These are phyloP conservation scores for Oxyteleia sp. DNA, from an alignment of 2,888 invertebrate species.

Conservation along the genomic window DNA sequence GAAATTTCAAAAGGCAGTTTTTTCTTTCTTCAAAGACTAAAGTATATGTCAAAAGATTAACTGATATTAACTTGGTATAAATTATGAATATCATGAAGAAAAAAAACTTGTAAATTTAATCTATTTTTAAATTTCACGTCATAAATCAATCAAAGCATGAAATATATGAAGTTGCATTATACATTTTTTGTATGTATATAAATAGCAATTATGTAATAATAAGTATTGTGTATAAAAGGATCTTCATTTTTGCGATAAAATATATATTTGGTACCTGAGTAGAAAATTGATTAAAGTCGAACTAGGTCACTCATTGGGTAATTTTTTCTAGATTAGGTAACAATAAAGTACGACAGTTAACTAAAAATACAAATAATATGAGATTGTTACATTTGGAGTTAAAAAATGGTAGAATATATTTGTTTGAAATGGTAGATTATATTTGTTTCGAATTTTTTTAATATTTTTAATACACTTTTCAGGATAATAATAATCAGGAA, in stretches of 20 bases:
- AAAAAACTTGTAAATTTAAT: not conserved
- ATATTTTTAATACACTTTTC: too few species aligned
- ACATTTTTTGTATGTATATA: too few species aligned
- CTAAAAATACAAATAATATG: not conserved
- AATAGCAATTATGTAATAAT: too few species aligned
- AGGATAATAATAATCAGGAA: too few species aligned
- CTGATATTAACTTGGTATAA: not conserved
- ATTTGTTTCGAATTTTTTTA: too few species aligned
- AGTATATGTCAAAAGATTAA: not conserved
- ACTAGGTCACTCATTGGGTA: conserved; percentile 20
- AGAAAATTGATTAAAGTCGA: conserved; percentile 10
- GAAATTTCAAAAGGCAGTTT: too few species aligned
- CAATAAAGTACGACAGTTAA: conserved; percentile 4
- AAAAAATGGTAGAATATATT: too few species aligned
- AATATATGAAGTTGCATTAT: not conserved
- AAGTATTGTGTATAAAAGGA: not conserved
- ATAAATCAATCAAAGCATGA: not conserved
- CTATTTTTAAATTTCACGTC: not conserved
- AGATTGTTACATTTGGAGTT: too few species aligned
- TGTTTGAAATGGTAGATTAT: too few species aligned
- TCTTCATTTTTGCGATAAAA: not conserved
- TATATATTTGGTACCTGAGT: not conserved
- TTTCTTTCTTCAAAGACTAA: not conserved
- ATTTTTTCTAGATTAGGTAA: conserved; percentile 10
- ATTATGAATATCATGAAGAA: not conserved